Conservation (phyloP, 2,888 invertebrate species). For the Cheilosia soror region DNA sequence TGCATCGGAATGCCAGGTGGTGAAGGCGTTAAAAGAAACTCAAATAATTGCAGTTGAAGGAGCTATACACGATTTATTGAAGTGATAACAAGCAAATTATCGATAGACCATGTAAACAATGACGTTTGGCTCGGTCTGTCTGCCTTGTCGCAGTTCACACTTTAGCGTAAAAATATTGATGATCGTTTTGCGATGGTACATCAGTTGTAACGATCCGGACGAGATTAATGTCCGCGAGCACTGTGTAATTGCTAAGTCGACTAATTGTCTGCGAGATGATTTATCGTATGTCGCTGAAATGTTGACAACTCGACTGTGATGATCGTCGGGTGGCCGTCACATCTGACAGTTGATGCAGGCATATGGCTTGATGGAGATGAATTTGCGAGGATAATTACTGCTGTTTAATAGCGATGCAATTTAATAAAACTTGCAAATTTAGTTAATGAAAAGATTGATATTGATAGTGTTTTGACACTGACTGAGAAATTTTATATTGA, state of each 20-base stretch:
- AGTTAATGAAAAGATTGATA: constrained; percentile 43
- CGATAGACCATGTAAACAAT: constrained; percentile 63
- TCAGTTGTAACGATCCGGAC: constrained; percentile 42
- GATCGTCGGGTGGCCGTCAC: constrained; percentile 53
- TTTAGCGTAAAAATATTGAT: constrained; percentile 35
- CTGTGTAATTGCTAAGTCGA: constrained; percentile 39
- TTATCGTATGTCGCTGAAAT: constrained; percentile 52
- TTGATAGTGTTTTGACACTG: constrained; percentile 3
- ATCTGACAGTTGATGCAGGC: constrained; percentile 50
- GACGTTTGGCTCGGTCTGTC: constrained; percentile 29
- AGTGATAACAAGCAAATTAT: constrained; percentile 55
- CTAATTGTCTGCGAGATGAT: constrained; percentile 59
- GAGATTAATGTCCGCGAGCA: constrained; percentile 36
- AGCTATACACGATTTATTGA: constrained; percentile 57
- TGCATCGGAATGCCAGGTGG: constrained; percentile 22
- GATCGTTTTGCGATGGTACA: constrained; percentile 27
- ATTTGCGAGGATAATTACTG: constrained; percentile 38
- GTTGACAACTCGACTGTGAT: constrained; percentile 37
- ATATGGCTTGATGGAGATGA: constrained; percentile 10
- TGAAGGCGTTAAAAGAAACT: constrained; percentile 7
- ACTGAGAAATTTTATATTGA: constrained; percentile 1
- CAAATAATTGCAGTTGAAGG: constrained; percentile 47
- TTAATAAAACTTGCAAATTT: constrained; percentile 46
- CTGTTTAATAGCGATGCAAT: constrained; percentile 47
- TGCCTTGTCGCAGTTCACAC: constrained; percentile 50